Conservation (phyloP, 1,140 invertebrate species). For the Bombus breviceps region DNA sequence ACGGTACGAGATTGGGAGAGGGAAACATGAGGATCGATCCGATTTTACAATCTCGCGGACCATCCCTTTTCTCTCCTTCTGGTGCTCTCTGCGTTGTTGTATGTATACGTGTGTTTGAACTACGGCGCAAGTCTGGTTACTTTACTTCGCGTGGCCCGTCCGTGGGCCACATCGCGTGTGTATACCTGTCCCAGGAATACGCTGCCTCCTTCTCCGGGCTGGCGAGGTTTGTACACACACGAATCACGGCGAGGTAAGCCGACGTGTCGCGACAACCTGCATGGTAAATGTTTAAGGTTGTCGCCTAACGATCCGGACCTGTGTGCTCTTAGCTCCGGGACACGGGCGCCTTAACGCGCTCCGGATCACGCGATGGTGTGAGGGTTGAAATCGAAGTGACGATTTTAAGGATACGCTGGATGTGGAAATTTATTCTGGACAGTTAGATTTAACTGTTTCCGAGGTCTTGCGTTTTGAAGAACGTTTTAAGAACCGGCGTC, state of each 20-base stretch:
- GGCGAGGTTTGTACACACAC: constrained; percentile 35
- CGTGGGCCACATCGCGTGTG: not conserved
- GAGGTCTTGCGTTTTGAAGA: not conserved
- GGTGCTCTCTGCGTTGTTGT: not conserved
- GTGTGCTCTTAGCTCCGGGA: constrained; percentile 49
- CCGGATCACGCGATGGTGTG: not conserved
- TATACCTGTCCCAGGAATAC: constrained; percentile 5
- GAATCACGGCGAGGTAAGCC: constrained; percentile 26
- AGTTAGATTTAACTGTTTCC: not conserved
- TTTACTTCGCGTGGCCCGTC: not conserved
- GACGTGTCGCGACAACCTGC: constrained; percentile 48
- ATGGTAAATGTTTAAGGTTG: constrained; percentile 57
- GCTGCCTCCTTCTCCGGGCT: constrained; percentile 29
- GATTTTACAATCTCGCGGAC: constrained; percentile 77
- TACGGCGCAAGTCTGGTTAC: constrained; percentile 37
- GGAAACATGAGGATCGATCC: constrained; percentile 70
- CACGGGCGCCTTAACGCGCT: not conserved
- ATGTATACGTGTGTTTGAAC: constrained; percentile 72
- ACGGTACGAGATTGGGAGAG: constrained; percentile 41
- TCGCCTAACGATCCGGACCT: constrained; percentile 36
- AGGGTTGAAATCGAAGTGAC: not conserved
- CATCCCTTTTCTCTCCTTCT: too few relatives aligned
- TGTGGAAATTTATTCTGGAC: not conserved
- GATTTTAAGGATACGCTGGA: not conserved
- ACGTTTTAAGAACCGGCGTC: not conserved